Base-by-base conservation (phyloP, 2,113 vertebrate species). In the Phylloscopus trochilus region DNA sequence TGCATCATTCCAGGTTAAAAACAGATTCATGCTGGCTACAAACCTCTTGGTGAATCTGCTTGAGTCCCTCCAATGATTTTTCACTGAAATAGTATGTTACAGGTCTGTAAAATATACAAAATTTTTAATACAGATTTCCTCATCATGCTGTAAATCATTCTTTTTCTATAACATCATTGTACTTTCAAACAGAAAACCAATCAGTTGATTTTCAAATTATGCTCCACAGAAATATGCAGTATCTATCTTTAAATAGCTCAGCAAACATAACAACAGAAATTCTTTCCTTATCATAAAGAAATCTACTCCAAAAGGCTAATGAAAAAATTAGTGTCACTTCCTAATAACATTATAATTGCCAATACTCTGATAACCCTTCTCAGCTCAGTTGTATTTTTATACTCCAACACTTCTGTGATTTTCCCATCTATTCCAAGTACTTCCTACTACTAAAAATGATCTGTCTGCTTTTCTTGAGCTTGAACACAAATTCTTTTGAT, bases 31-130 rank as follows among this genome's bases (percentile, higher is more conserved):
- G 73, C 31, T 64, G 70, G n/a, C 14, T 83, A 97, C 97, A 56
- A 81, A 99, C 99, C 98, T 95, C 98, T 73, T 98, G 98, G 84
- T 99, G 99, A 83, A 99, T 98, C 93, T 97, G 97, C 95, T 98
- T 99, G 37, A 99, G 97, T 70, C 98, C 98, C 17, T 98, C 97
- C 83, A 99, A 62, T 2, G 92, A 96, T 70, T 98, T 96, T 62
- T 98, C 91, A 20, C 91, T 97, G 94, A 99, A 97, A 43, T 98
- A 97, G 49, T 98, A 96, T 0, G 97, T 95, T 66, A 98, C 14
- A 6, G 96, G 53, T 82, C 99, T 99, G 84, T 10, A 75, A 85
- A 91, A 75, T 20, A 74, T 11, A 96, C 9, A 86, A 43, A 13
- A 9, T 0, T 26, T 77, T 77, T 33, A 86, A 67, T 15, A 49